A percentile compares a stretch with the other conserved stretches of the same genome.
Evolutionary conservation across 1,140 invertebrate species (phyloP).

Genomic region (Matsumurasca onukii): DNA sequence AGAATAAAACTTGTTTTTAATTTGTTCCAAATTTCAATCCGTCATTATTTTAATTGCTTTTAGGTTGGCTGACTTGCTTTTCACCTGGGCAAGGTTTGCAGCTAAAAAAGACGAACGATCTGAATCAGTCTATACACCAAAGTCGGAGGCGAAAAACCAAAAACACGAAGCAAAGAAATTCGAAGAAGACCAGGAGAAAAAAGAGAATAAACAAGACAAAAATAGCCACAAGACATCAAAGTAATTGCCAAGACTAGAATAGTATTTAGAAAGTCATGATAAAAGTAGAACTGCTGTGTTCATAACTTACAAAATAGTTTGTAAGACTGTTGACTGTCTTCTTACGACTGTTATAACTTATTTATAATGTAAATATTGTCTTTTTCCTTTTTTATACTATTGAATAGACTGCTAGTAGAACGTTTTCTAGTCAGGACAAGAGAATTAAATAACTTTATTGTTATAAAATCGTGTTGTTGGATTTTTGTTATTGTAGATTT

Average conservation of each 20-base stretch:
- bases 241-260: not conserved
- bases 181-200: slow-evolving; percentile 44
- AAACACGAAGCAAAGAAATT: slow-evolving; percentile 46
- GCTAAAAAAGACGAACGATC: slow-evolving; percentile 63
- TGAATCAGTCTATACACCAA: slow-evolving; percentile 66
- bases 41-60: slow-evolving; percentile 36
- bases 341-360: slow-evolving; percentile 1
- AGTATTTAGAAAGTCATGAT: not conserved
- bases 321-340: slow-evolving; percentile 9
- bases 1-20: not conserved
- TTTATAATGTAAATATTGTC: slow-evolving; percentile 12
- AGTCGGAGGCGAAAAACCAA: slow-evolving; percentile 4
- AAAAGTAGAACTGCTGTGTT: not conserved
- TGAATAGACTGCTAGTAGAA: no score
- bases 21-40: slow-evolving; percentile 11
- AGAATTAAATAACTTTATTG: no score
- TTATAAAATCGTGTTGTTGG: no score
- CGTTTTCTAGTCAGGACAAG: no score
- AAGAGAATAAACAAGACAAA: not conserved
- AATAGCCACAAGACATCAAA: no score
- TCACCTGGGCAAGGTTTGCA: slow-evolving; percentile 66
- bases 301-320: not conserved
- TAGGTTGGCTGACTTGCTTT: slow-evolving; percentile 66
- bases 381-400: not conserved
- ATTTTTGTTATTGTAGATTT: no score